phyloP scores from a whole-genome alignment of 2,113 vertebrate genomes.

The Corvus hawaiiensis region DNA sequence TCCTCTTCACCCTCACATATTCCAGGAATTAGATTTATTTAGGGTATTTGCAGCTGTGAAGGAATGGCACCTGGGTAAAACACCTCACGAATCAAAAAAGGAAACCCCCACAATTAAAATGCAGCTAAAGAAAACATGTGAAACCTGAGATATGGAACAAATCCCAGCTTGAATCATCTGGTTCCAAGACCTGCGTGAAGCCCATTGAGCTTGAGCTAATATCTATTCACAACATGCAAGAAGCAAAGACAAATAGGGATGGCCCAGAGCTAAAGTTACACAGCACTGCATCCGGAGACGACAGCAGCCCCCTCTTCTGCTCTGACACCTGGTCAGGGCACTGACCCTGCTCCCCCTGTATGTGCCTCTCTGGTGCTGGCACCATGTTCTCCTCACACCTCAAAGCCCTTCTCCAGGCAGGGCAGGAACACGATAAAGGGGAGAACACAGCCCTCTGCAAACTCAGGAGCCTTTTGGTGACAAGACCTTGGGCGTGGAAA shows the following conservation, averaged over 20 bases:
- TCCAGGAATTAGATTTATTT: neutral
- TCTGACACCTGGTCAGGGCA: neutral
- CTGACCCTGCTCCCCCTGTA: accelerated
- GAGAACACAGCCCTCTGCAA: neutral
- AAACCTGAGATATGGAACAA: constrained; percentile 56
- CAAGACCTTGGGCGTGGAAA: neutral
- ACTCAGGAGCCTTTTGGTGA: neutral
- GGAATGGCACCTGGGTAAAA: neutral
- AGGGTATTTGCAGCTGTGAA: neutral
- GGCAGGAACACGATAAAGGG: neutral
- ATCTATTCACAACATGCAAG: constrained; percentile 57
- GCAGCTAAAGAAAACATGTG: constrained; percentile 31
- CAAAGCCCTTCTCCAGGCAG: neutral
- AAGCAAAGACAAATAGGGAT: constrained; percentile 31
- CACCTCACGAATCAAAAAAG: neutral
- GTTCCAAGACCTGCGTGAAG: constrained; percentile 27
- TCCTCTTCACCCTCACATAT: neutral
- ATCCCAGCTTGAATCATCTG: constrained; percentile 58
- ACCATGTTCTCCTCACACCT: neutral
- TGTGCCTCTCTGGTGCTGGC: neutral
- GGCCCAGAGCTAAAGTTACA: constrained; percentile 31
- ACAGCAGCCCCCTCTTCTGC: neutral
- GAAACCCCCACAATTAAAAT: constrained; percentile 38
- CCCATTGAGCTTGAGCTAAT: constrained; percentile 52
- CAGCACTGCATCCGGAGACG: accelerated